These are phyloP conservation scores for Circaetus gallicus DNA, from an alignment of 2,113 vertebrate species.

Conservation along the genomic window DNA sequence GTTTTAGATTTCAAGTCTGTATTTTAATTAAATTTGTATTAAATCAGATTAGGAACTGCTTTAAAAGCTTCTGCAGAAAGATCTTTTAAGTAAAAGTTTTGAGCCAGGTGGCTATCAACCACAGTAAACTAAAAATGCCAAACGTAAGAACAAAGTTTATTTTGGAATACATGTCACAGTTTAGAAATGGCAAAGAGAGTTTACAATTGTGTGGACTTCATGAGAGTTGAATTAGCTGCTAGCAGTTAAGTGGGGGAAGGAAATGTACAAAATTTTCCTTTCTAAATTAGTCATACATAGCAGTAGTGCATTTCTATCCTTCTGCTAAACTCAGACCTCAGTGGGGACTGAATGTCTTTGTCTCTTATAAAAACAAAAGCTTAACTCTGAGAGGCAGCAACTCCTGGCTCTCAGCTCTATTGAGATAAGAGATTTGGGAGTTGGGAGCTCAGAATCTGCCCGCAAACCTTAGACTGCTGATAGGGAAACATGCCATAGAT, in stretches of 20 bases:
- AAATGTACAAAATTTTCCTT: not conserved
- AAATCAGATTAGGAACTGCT: not conserved
- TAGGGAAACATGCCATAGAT: not conserved
- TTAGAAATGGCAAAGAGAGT: not conserved
- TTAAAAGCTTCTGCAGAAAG: not conserved
- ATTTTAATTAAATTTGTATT: not conserved
- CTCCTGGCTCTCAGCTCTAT: not conserved
- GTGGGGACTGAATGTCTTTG: not conserved
- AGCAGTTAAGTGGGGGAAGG: not conserved
- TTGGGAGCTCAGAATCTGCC: not conserved
- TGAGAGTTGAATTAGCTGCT: not conserved
- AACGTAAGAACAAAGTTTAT: constrained; percentile 34
- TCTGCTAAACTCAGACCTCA: not conserved
- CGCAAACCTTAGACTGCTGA: not conserved
- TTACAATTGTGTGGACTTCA: not conserved
- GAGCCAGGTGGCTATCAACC: not conserved
- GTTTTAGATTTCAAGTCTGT: not conserved
- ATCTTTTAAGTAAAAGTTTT: not conserved
- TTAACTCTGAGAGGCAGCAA: not conserved
- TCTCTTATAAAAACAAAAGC: not conserved
- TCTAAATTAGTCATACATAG: not conserved
- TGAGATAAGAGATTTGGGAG: not conserved
- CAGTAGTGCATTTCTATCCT: not conserved
- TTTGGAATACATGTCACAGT: constrained; percentile 21
- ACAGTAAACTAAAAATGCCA: not conserved